Evolutionary conservation across 2,888 invertebrate genomes (phyloP), one percentile per base, ranked within the genome.

Genomic region (Leptarthrus brevirostris): DNA sequence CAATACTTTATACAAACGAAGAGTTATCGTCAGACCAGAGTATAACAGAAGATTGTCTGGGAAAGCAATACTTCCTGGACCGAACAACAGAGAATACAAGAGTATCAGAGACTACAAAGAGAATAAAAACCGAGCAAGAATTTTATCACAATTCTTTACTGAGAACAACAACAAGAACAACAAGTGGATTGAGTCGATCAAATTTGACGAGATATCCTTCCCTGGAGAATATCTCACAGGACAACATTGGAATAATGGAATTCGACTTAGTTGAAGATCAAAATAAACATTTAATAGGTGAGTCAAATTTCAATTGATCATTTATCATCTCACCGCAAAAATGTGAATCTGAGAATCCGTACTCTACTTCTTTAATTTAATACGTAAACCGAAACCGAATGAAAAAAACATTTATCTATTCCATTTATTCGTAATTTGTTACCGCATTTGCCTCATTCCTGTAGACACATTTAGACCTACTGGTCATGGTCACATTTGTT

Each of bases 211-310:
- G 30, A 24, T 14, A 12, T 20, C 2, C n/a, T 44, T 18, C 52
- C 14, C 49, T 52, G 34, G 69, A 16, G 49, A 26, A 16, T 6
- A 34, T n/a, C 24, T 52, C 52, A 49, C 69, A 52, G 52, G 52
- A 49, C 10, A 26, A 16, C 52, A 34, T n/a, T 52, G 69, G 44
- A 47, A 56, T 16, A 36, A 72, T 72, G 72, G 72, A 40, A 72
- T 72, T 6, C 47, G 56, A 56, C 44, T 30, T 30, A 58, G 72
- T 72, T 72, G 72, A 72, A 47, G 72, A 56, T 20, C n/a, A 44
- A 0, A 44, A 47, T 24, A 47, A 58, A 47, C 16, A 16, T 5
- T 16, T 58, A 24, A 44, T 24, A 56, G 56, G 64, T 64, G 36
- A 44, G 64, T 1, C 18, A 4, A 49, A 49, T 2, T 16, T 10